Evolutionary conservation across 2,797 vertebrate genomes (phyloP).

Genomic region (Neosilurus mollespiculum): DNA sequence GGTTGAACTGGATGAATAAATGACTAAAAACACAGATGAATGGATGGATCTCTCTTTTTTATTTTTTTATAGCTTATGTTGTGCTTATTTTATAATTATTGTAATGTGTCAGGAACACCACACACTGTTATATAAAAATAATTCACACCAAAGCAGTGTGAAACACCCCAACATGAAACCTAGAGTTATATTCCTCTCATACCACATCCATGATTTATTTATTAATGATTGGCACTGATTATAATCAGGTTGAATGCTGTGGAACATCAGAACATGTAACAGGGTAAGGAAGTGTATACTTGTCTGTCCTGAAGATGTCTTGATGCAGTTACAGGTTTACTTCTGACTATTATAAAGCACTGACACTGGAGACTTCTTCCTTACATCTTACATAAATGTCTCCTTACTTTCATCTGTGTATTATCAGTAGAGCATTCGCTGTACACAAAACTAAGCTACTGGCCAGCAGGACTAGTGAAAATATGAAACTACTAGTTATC

Average conservation of each 20-base stretch:
- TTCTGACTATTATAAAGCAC: neutral
- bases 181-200: neutral
- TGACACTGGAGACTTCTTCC: neutral
- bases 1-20: neutral
- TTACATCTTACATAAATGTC: neutral
- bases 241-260: too few relatives aligned
- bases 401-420: neutral
- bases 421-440: neutral
- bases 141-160: neutral
- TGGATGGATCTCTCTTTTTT: neutral
- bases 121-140: neutral
- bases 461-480: too few relatives aligned
- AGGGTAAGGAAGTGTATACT: too few relatives aligned
- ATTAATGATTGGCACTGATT: neutral
- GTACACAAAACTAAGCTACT: too few relatives aligned
- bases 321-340: neutral
- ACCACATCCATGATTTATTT: neutral
- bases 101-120: neutral
- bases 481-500: too few relatives aligned
- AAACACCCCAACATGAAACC: neutral
- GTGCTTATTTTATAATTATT: neutral
- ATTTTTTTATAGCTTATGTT: neutral
- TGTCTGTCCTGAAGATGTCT: too few relatives aligned
- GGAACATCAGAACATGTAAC: too few relatives aligned
- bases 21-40: neutral